Evolutionary conservation across 2,888 invertebrate genomes (phyloP).

Genomic region (Helobdella robusta): DNA sequence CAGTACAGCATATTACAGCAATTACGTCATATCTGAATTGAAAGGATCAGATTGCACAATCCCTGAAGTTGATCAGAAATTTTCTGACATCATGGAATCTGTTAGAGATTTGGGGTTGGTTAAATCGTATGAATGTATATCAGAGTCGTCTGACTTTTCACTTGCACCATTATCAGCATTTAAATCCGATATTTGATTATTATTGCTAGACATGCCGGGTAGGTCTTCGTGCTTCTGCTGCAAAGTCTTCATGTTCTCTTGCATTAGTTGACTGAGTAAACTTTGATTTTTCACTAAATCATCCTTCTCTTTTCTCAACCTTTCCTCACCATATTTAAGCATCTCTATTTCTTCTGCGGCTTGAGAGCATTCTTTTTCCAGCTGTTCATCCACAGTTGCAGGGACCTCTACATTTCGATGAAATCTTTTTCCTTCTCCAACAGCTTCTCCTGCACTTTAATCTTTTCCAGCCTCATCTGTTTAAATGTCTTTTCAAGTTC

Average conservation of each 20-base stretch:
- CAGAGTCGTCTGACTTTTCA: no score
- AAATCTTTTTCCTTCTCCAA: neutral
- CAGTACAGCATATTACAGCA: no score
- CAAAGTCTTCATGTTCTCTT: neutral
- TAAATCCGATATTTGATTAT: no score
- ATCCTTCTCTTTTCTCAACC: neutral
- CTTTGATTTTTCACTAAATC: neutral
- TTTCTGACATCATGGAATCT: no score
- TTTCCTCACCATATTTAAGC: neutral
- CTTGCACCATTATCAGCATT: no score
- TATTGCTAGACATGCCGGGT: no score
- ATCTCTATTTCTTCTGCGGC: neutral
- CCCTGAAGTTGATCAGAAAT: no score
- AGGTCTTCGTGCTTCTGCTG: no score
- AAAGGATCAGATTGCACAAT: no score
- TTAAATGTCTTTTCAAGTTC: neutral
- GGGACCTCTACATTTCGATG: neutral
- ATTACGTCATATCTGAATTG: no score
- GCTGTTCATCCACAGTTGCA: neutral
- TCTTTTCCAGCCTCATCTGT: slow-evolving; percentile 6
- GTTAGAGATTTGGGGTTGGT: no score
- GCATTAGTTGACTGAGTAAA: neutral
- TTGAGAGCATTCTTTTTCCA: neutral
- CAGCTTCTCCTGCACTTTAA: slow-evolving; percentile 15
- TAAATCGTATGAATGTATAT: no score